These are phyloP conservation scores for Coracias cyanogaster DNA, from an alignment of 2,797 vertebrate genomes.

Conservation along the genomic window DNA sequence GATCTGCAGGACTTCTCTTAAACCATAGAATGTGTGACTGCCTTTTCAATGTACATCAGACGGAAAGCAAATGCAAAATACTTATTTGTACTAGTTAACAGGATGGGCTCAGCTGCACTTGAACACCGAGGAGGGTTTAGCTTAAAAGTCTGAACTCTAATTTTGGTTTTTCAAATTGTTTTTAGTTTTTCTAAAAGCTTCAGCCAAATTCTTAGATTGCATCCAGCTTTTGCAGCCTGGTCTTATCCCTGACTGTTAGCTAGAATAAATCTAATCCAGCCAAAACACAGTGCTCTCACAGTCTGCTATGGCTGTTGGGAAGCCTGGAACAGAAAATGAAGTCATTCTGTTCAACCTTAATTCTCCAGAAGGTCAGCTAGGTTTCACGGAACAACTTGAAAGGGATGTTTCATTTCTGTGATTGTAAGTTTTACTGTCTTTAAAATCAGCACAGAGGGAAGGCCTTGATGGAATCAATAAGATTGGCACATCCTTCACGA, in stretches of 20 bases:
- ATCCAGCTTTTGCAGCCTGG: background rate
- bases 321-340: slow-evolving; percentile 1
- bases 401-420: background rate
- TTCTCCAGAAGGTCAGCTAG: background rate
- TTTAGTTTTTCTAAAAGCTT: slow-evolving; percentile 19
- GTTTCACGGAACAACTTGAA: slow-evolving; percentile 18
- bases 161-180: background rate
- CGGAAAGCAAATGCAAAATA: slow-evolving; percentile 11
- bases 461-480: background rate
- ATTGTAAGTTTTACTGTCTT: slow-evolving; percentile 11
- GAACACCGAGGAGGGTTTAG: background rate
- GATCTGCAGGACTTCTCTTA: background rate
- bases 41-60: background rate
- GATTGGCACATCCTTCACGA: background rate
- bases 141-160: background rate
- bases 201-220: background rate
- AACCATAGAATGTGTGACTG: background rate
- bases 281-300: background rate
- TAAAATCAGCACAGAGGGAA: slow-evolving; percentile 11
- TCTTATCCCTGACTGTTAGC: background rate
- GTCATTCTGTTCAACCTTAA: background rate
- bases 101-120: background rate
- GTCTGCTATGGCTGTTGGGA: background rate
- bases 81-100: background rate
- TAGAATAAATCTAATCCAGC: background rate